Evolutionary conservation across 2,888 invertebrate species (phyloP).

Genomic region (Caenorhabditis uteleia): DNA sequence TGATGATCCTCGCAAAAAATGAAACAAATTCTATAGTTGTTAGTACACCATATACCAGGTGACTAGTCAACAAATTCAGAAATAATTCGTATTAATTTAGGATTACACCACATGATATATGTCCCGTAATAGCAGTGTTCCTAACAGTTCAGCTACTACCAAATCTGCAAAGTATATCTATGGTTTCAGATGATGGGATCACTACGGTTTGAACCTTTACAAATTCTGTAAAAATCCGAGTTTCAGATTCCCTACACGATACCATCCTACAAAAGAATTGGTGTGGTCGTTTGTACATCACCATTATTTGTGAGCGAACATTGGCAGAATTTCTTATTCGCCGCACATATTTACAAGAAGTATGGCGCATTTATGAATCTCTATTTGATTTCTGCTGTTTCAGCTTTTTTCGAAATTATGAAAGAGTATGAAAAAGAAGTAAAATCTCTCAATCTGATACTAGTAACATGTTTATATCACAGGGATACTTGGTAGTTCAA

Average conservation of each 20-base stretch:
- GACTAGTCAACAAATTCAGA: not conserved
- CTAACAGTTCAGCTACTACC: slow-evolving; percentile 34
- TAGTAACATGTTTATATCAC: not conserved
- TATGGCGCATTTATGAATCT: slow-evolving; percentile 44
- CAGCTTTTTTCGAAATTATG: slow-evolving; percentile 41
- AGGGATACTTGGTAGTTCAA: slow-evolving; percentile 45
- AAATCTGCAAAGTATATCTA: slow-evolving; percentile 18
- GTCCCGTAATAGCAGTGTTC: slow-evolving; percentile 37
- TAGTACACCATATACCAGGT: slow-evolving; percentile 17
- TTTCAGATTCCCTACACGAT: slow-evolving; percentile 38
- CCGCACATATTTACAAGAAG: slow-evolving; percentile 48
- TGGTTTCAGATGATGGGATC: slow-evolving; percentile 26
- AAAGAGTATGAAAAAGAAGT: slow-evolving; percentile 43
- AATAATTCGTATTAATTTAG: slow-evolving; percentile 5
- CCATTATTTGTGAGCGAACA: slow-evolving; percentile 50
- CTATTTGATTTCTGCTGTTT: slow-evolving; percentile 44
- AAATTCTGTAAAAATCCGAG: not conserved
- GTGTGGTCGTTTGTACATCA: slow-evolving; percentile 47
- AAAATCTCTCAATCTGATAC: not conserved
- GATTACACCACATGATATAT: slow-evolving; percentile 44
- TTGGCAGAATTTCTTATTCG: slow-evolving; percentile 49
- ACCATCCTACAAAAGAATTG: slow-evolving; percentile 11
- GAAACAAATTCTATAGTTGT: slow-evolving; percentile 18
- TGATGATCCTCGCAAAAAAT: not conserved
- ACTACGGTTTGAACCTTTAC: not conserved